Evolutionary conservation across 1,140 invertebrate species (phyloP).

Genomic region (Dreissena polymorpha): DNA sequence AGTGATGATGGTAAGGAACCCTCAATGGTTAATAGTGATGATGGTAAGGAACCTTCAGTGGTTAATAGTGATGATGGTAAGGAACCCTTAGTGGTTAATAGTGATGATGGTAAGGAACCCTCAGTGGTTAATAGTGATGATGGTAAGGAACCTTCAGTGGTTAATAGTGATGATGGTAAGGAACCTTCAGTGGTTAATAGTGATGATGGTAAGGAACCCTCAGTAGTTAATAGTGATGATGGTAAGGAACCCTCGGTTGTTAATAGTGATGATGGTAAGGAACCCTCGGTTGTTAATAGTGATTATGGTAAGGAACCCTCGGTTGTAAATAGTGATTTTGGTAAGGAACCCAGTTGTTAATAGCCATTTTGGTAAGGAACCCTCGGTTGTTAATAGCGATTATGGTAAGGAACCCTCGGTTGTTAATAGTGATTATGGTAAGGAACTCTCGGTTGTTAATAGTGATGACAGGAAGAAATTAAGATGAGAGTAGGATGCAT

Average conservation of each 20-base stretch:
- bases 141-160: constrained; percentile 68
- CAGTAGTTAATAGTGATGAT: constrained; percentile 68
- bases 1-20: constrained; percentile 71
- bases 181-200: constrained; percentile 68
- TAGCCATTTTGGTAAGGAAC: no score
- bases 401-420: constrained; percentile 70
- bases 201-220: constrained; percentile 71
- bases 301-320: constrained; percentile 72
- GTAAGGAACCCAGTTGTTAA: no score
- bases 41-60: constrained; percentile 69
- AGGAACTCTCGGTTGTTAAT: constrained; percentile 68
- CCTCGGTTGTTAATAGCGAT: constrained; percentile 68
- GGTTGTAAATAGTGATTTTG: constrained; percentile 65
- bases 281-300: constrained; percentile 68
- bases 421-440: constrained; percentile 66
- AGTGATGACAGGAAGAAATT: constrained; percentile 68
- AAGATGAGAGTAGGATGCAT: constrained; percentile 2
- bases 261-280: constrained; percentile 68
- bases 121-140: constrained; percentile 69
- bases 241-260: constrained; percentile 69
- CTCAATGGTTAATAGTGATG: constrained; percentile 68
- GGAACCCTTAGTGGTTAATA: constrained; percentile 67
- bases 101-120: constrained; percentile 69
- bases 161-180: constrained; percentile 68
- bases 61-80: constrained; percentile 68